These are phyloP conservation scores for Pan paniscus DNA, from an alignment of 2,113 vertebrate genomes.

Conservation along the genomic window DNA sequence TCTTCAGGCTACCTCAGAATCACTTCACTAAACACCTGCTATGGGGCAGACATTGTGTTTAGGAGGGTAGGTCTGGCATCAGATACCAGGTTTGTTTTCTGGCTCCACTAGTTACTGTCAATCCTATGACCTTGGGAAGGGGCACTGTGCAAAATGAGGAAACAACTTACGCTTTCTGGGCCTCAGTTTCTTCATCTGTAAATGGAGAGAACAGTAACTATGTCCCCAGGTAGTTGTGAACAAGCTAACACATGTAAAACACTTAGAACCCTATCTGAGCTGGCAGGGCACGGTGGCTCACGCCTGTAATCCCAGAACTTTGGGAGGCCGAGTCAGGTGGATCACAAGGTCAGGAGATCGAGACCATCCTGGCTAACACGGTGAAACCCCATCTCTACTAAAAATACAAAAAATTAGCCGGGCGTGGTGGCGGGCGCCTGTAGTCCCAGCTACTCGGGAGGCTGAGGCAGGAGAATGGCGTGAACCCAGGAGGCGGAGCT, in stretches of 20 bases:
- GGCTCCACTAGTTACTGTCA: neutral
- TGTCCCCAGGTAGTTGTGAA: neutral
- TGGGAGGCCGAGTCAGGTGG: too few relatives aligned
- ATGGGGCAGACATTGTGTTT: neutral
- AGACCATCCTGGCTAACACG: too few relatives aligned
- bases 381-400: too few relatives aligned
- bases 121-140: neutral
- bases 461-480: too few relatives aligned
- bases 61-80: neutral
- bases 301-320: too few relatives aligned
- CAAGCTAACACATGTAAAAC: neutral
- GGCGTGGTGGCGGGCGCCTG: too few relatives aligned
- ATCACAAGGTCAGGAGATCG: too few relatives aligned
- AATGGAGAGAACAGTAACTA: constrained; percentile 10
- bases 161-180: constrained; percentile 8
- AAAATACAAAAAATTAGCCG: too few relatives aligned
- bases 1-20: neutral
- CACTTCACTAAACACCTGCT: neutral
- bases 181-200: neutral
- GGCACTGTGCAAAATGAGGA: neutral
- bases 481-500: too few relatives aligned
- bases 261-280: neutral
- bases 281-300: neutral
- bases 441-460: too few relatives aligned
- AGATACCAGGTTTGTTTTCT: neutral